Percentiles rank a stretch among this genome's conserved stretches.
phyloP scores from a whole-genome alignment of 2,888 invertebrate species.

The Tethea ocularis region DNA sequence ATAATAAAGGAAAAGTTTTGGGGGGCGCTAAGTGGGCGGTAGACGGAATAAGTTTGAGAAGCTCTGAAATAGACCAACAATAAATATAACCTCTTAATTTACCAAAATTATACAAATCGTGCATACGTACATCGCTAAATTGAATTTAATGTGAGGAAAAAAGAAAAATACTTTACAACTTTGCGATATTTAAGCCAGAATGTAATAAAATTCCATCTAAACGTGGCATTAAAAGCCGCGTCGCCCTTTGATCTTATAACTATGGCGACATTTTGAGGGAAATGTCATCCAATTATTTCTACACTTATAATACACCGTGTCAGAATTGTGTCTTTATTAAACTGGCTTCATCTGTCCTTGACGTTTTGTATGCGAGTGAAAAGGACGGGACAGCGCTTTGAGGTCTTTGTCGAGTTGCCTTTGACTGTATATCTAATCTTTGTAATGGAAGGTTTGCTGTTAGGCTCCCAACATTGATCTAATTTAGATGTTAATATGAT shows the following conservation, averaged over 20 bases:
- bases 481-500: no score
- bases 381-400: not conserved
- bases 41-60: no score
- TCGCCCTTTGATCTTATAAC: not conserved
- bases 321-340: not conserved
- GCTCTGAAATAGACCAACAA: no score
- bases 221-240: not conserved
- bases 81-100: not conserved
- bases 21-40: no score
- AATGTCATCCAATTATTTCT: conserved; percentile 4
- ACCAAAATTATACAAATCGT: not conserved
- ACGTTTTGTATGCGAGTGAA: not conserved
- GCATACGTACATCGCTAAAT: not conserved
- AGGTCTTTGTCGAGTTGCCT: not conserved
- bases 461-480: no score
- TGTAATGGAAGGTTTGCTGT: no score
- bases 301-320: not conserved
- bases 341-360: not conserved
- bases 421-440: no score
- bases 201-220: not conserved
- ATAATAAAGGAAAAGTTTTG: no score
- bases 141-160: not conserved
- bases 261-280: not conserved
- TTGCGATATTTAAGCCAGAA: not conserved
- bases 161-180: not conserved